phyloP scores from a whole-genome alignment of 2,113 vertebrate species.

The Campylorhamphus procurvoides region DNA sequence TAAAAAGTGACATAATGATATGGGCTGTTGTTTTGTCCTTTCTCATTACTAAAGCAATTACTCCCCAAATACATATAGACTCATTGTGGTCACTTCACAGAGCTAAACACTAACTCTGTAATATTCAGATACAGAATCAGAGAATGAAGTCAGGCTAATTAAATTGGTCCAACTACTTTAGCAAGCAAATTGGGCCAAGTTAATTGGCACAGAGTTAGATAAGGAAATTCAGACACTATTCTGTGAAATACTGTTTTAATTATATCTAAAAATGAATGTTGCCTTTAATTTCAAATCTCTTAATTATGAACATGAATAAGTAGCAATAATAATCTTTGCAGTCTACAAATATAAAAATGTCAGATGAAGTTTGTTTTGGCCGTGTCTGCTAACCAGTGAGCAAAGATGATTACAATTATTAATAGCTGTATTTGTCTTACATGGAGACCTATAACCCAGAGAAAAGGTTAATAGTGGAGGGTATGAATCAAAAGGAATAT shows the following conservation, averaged over 20 bases:
- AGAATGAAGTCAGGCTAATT: conserved; percentile 53
- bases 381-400: neutral
- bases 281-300: conserved; percentile 45
- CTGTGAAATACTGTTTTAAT: conserved; percentile 70
- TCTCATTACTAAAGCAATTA: conserved; percentile 26
- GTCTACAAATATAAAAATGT: conserved; percentile 29
- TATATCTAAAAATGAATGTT: conserved; percentile 47
- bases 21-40: conserved; percentile 2
- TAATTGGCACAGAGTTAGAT: conserved; percentile 50
- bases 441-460: neutral
- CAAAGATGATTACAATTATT: neutral
- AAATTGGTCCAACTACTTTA: conserved; percentile 46
- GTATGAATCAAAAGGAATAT: neutral
- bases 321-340: conserved; percentile 20
- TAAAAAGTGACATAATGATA: neutral
- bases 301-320: conserved; percentile 65
- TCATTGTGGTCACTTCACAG: neutral
- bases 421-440: neutral
- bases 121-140: conserved; percentile 33
- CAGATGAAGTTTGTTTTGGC: conserved; percentile 14
- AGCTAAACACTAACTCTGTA: neutral
- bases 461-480: neutral
- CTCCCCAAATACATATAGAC: neutral
- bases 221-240: conserved; percentile 40
- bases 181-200: conserved; percentile 42